phyloP scores from a whole-genome alignment of 92 coral and sea anemone species.

The Hydrozoanthus gracilis region DNA sequence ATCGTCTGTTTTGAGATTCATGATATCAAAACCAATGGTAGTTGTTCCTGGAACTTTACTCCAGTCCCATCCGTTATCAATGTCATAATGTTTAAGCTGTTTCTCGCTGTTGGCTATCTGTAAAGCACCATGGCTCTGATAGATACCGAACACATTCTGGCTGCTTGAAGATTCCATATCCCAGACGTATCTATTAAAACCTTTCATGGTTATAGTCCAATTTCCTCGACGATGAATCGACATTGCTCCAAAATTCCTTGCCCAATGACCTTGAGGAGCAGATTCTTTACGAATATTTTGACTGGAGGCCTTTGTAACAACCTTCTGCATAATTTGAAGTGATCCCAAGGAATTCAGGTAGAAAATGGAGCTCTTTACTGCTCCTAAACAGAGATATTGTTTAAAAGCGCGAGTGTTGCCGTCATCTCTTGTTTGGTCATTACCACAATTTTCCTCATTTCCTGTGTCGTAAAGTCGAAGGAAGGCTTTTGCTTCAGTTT shows the following conservation, averaged over 20 bases:
- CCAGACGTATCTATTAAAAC: slow-evolving; percentile 53
- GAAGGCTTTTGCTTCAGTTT: background rate
- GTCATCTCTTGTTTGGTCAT: too few relatives aligned
- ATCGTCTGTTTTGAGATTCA: too few relatives aligned
- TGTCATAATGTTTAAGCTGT: too few relatives aligned
- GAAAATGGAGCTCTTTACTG: background rate
- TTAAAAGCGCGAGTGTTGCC: background rate
- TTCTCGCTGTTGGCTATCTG: slow-evolving; percentile 57
- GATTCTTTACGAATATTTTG: background rate
- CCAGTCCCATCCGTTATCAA: too few relatives aligned
- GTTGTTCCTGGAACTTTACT: too few relatives aligned
- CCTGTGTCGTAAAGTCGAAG: slow-evolving; percentile 4
- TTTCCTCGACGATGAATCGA: slow-evolving; percentile 52
- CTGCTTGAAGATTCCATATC: slow-evolving; percentile 14
- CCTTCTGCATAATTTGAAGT: background rate
- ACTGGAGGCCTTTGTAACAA: background rate
- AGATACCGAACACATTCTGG: slow-evolving; percentile 39
- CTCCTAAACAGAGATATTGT: slow-evolving; percentile 15
- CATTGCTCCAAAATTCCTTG: slow-evolving; percentile 42
- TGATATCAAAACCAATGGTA: too few relatives aligned
- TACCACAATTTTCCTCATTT: background rate
- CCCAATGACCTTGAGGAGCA: slow-evolving; percentile 54
- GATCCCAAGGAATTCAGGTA: slow-evolving; percentile 33
- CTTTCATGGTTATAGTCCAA: slow-evolving; percentile 47
- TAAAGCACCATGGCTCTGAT: slow-evolving; percentile 17